Percentiles rank a stretch among this genome's conserved stretches.
These are phyloP conservation scores for Diploscapter pachys DNA, from an alignment of 1,140 invertebrate genomes.

Conservation along the genomic window DNA sequence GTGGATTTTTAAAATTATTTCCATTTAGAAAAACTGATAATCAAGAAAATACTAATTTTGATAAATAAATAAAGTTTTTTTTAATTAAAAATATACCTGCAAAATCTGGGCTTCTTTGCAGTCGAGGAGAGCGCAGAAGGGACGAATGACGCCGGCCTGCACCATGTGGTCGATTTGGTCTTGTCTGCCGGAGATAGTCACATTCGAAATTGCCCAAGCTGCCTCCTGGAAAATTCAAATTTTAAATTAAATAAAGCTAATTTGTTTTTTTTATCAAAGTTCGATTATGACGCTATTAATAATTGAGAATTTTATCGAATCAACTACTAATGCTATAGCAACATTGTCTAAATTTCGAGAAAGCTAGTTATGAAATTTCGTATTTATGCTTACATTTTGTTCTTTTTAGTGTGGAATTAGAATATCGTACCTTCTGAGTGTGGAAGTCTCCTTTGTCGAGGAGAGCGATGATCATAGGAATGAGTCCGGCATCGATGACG, in stretches of 20 bases:
- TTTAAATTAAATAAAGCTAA: too few relatives aligned
- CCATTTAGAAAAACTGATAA: not conserved
- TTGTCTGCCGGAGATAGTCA: constrained; percentile 90
- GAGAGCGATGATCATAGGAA: constrained; percentile 91
- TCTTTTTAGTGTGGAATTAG: not conserved
- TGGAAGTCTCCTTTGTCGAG: constrained; percentile 89
- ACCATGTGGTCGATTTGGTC: constrained; percentile 83
- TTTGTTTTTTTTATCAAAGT: too few relatives aligned
- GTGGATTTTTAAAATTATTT: not conserved
- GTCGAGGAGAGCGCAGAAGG: constrained; percentile 77
- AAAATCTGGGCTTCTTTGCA: constrained; percentile 83
- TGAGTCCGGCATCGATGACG: constrained; percentile 86
- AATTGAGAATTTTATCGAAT: too few relatives aligned
- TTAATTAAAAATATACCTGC: constrained; percentile 60
- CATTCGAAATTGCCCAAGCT: constrained; percentile 96
- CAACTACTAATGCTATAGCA: too few relatives aligned
- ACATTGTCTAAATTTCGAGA: too few relatives aligned
- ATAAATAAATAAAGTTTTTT: not conserved
- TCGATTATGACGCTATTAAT: too few relatives aligned
- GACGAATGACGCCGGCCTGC: constrained; percentile 60
- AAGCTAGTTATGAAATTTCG: too few relatives aligned
- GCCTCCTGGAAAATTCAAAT: constrained; percentile 69
- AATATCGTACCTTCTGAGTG: constrained; percentile 74
- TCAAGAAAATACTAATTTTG: not conserved
- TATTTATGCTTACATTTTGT: too few relatives aligned